Percentiles rank a stretch among this genome's conserved stretches.
These are phyloP conservation scores for Dendrolimus houi DNA, from an alignment of 2,888 invertebrate genomes.

Conservation along the genomic window DNA sequence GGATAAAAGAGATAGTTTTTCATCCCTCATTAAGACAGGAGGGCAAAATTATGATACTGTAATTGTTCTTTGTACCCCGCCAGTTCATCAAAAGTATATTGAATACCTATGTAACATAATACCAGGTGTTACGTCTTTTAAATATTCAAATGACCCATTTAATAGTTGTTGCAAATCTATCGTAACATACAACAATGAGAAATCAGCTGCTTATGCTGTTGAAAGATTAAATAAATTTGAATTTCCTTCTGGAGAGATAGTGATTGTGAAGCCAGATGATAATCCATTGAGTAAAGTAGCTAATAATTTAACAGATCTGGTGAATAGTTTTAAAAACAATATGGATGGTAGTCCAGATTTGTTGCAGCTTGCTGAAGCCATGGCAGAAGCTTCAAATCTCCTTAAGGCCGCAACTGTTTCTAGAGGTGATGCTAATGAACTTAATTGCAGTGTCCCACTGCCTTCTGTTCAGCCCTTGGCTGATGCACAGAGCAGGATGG, in stretches of 20 bases:
- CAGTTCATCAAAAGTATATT: slow-evolving; percentile 84
- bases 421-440: slow-evolving; percentile 34
- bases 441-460: slow-evolving; percentile 79
- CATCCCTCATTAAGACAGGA: slow-evolving; percentile 27
- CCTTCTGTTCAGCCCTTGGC: slow-evolving; percentile 84
- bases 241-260: slow-evolving; percentile 91
- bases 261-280: slow-evolving; percentile 83
- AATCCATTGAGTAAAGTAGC: slow-evolving; percentile 55
- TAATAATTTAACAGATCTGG: slow-evolving; percentile 47
- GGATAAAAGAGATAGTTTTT: slow-evolving; percentile 20
- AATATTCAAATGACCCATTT: slow-evolving; percentile 62
- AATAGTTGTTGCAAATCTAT: slow-evolving; percentile 58
- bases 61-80: slow-evolving; percentile 83
- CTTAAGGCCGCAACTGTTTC: slow-evolving; percentile 79
- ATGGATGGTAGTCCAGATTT: slow-evolving; percentile 68
- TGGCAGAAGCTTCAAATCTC: slow-evolving; percentile 85
- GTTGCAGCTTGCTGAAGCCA: slow-evolving; percentile 83
- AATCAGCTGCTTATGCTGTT: slow-evolving; percentile 78
- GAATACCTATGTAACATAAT: slow-evolving; percentile 92
- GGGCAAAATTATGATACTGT: slow-evolving; percentile 78
- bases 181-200: slow-evolving; percentile 50
- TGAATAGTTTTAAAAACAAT: slow-evolving; percentile 54
- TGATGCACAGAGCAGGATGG: slow-evolving; percentile 76
- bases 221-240: slow-evolving; percentile 94
- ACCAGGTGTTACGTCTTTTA: slow-evolving; percentile 74